Conservation (phyloP, 2,113 vertebrate species). For the Cyphomyrus discorhynchus region DNA sequence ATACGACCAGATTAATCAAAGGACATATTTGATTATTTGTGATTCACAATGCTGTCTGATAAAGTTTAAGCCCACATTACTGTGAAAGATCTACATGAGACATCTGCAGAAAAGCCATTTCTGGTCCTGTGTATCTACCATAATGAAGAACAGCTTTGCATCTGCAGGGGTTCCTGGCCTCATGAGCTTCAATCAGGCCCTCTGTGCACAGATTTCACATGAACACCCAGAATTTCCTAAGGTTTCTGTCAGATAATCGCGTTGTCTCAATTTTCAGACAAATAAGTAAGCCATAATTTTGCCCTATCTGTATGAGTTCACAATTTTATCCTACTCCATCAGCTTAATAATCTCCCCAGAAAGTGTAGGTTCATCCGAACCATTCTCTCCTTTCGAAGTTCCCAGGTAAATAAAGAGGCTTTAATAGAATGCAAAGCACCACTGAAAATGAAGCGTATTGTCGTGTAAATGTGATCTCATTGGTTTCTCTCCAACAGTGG, state of each 20-base stretch:
- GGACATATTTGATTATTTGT: background rate
- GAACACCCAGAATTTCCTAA: background rate
- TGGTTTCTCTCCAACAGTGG: background rate
- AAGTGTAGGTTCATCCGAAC: background rate
- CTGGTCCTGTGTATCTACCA: background rate
- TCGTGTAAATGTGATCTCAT: background rate
- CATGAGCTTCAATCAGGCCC: background rate
- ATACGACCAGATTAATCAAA: background rate
- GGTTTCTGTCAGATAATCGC: background rate
- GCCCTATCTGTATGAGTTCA: background rate
- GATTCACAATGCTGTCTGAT: background rate
- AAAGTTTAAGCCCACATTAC: background rate
- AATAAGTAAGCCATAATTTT: background rate
- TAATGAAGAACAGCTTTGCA: background rate
- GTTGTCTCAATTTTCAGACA: background rate
- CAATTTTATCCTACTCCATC: background rate
- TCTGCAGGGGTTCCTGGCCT: background rate
- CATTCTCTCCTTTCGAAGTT: background rate
- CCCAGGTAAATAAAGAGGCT: background rate
- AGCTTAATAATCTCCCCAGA: background rate
- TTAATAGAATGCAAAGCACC: conserved; percentile 6
- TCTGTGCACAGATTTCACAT: background rate
- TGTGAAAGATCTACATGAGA: background rate
- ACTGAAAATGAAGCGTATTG: conserved; percentile 7
- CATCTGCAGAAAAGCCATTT: background rate